phyloP scores from a whole-genome alignment of 2,113 vertebrate genomes.

The Lycaon pictus region DNA sequence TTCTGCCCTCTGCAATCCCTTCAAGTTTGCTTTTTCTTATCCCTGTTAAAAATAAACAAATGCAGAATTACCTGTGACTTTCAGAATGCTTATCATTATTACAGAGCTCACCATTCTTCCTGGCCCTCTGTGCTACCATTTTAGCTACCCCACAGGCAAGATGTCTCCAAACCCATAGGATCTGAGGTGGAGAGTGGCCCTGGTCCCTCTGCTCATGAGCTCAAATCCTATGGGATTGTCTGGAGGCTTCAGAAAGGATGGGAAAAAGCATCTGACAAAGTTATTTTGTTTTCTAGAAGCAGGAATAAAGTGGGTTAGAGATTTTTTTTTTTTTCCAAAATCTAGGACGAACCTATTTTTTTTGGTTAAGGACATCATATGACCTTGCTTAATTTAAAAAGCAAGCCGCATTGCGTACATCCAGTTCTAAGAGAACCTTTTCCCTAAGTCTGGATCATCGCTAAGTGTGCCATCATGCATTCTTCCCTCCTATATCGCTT shows the following conservation, averaged over 20 bases:
- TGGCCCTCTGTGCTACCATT: background rate
- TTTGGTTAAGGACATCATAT: constrained; percentile 23
- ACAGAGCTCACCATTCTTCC: background rate
- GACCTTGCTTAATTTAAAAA: background rate
- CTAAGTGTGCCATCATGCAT: background rate
- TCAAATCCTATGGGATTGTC: background rate
- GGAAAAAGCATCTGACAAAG: background rate
- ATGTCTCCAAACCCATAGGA: background rate
- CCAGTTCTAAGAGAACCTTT: background rate
- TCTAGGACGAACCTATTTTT: constrained; percentile 11
- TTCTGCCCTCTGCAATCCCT: background rate
- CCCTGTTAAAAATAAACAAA: background rate
- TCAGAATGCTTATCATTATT: background rate
- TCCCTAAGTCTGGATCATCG: background rate
- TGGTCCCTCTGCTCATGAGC: background rate
- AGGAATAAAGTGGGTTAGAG: background rate
- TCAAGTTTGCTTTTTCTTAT: background rate
- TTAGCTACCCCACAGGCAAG: background rate
- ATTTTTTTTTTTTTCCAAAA: background rate
- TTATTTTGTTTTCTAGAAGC: constrained; percentile 20
- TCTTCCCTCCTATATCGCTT: background rate
- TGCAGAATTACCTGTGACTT: background rate
- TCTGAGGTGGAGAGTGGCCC: background rate
- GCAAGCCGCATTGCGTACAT: background rate
- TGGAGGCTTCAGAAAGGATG: background rate